Evolutionary conservation across 2,113 vertebrate genomes (phyloP).

Genomic region (Sakesphorus luctuosus): DNA sequence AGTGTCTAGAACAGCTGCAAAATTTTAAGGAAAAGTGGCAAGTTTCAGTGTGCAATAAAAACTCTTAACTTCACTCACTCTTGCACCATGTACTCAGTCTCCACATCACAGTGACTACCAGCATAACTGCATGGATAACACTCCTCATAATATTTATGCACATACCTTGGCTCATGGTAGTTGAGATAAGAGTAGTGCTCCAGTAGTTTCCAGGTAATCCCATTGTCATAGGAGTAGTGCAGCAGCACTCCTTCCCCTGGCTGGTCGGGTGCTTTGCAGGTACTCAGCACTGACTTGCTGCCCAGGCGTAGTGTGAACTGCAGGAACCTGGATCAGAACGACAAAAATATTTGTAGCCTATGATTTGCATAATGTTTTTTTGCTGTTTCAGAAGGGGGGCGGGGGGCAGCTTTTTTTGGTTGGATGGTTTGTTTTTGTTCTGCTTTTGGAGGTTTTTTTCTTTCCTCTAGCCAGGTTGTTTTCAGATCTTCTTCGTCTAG

Average conservation of each 20-base stretch:
- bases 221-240: slow-evolving; percentile 95
- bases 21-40: not conserved
- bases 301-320: slow-evolving; percentile 95
- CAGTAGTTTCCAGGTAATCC: slow-evolving; percentile 95
- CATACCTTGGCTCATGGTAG: slow-evolving; percentile 95
- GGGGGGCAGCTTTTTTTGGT: not conserved
- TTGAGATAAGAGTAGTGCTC: slow-evolving; percentile 94
- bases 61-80: not conserved
- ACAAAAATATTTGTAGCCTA: not conserved
- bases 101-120: not conserved
- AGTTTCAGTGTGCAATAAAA: not conserved
- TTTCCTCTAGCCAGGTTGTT: not conserved
- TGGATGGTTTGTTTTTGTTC: not conserved
- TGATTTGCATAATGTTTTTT: not conserved
- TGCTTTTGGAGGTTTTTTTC: not conserved
- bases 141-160: not conserved
- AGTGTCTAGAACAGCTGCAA: not conserved
- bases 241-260: slow-evolving; percentile 94
- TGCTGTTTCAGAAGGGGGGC: not conserved
- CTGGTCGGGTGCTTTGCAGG: slow-evolving; percentile 93
- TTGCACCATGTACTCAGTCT: not conserved
- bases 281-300: slow-evolving; percentile 92
- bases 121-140: not conserved
- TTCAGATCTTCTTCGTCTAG: slow-evolving; percentile 40
- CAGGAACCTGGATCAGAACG: slow-evolving; percentile 83